Evolutionary conservation across 2,797 vertebrate genomes (phyloP), one percentile per base, ranked within the genome.

Genomic region (Astyanax mexicanus): DNA sequence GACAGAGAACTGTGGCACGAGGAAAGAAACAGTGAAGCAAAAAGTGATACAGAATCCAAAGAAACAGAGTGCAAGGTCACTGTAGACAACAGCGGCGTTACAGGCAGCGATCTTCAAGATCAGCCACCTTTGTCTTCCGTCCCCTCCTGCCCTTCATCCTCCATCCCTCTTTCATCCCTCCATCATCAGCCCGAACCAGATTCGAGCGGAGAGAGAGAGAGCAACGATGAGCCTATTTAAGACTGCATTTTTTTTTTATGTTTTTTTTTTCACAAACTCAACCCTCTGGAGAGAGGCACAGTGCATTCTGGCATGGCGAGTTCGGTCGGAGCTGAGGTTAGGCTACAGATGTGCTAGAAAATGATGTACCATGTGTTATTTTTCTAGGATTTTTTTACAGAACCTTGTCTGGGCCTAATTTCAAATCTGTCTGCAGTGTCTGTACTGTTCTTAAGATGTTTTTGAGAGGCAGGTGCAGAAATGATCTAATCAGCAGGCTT

Each of bases 1-100:
- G 91, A 94, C 72, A 90, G 75, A 80, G 89, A 92, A 64, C 47
- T 92, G 80, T 93, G 92, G 91, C 91, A 82, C 25, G 91, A 92
- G 61, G 89, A 77, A 15, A 86, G 83, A 74, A 83, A 77, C 19
- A 79, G 55, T 57, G 89, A 91, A 51, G 84, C 32, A 65, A 67
- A 74, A 73, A 73, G 91, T 6, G 87, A 92, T 75, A 75, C 82
- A 42, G n/a, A 17, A 57, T 85, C 71, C 44, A 27, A 40, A 52
- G 77, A 65, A 19, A 70, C 69, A 15, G 81, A 76, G 74, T 79
- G 78, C 58, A 65, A 81, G 19, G 80, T 85, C 17, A 78, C 13
- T 0, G 69, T 69, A 0, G n/a, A 58, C 66, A 51, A 69, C 44
- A 72, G 67, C 67, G 37, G 62, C 71, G 83, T 72, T 55, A 69